Percentiles rank a stretch among this genome's conserved stretches.
Evolutionary conservation across 2,888 invertebrate genomes (phyloP).

Genomic region (Allacma fusca): DNA sequence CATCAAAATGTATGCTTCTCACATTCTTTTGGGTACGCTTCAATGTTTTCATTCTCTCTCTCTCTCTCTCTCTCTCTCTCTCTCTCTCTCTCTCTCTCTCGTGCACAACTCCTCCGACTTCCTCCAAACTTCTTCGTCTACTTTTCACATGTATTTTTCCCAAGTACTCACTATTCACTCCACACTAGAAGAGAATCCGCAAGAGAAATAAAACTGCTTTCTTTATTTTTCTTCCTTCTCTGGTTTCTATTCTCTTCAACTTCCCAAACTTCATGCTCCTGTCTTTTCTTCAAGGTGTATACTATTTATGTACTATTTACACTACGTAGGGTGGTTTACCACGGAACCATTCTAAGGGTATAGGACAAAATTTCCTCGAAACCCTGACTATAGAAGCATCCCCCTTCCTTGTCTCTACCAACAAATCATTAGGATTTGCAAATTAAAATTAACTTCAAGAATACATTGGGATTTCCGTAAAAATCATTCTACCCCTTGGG

Average conservation of each 20-base stretch:
- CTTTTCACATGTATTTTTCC: not conserved
- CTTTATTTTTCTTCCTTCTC: not conserved
- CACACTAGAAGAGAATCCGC: not conserved
- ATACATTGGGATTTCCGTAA: too few species aligned
- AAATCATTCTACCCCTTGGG: too few species aligned
- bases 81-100: conserved; percentile 7
- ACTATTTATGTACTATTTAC: too few species aligned
- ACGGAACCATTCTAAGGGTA: too few species aligned
- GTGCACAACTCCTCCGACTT: not conserved
- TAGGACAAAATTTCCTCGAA: too few species aligned
- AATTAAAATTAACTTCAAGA: too few species aligned
- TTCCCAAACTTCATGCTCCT: not conserved
- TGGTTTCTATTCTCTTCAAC: not conserved
- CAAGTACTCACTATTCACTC: conserved; percentile 13
- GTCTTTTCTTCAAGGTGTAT: not conserved
- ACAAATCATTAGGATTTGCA: too few species aligned
- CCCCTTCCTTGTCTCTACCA: too few species aligned
- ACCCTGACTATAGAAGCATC: too few species aligned
- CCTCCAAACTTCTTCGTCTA: not conserved
- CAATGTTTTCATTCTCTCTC: conserved; percentile 17
- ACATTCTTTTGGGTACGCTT: conserved; percentile 26
- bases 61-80: not conserved
- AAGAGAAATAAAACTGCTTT: not conserved
- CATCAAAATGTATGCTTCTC: conserved; percentile 31
- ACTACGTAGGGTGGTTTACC: too few species aligned